Percentiles rank a stretch among this genome's conserved stretches.
Conservation (phyloP, 2,113 vertebrate species). For the Corythornis cristatus region DNA sequence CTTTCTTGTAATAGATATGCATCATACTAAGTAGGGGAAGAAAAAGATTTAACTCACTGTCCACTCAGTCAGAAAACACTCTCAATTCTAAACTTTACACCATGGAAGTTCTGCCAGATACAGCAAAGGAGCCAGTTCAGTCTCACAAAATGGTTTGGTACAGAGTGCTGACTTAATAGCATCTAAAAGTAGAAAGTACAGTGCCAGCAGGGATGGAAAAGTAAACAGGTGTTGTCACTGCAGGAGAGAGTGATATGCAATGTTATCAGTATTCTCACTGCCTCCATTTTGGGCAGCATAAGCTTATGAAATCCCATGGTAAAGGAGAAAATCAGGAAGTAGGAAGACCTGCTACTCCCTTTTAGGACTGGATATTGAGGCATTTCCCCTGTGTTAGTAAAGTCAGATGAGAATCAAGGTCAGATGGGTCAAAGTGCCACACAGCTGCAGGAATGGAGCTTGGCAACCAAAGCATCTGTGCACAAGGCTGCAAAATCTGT, state of each 20-base stretch:
- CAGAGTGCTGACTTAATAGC: conserved; percentile 38
- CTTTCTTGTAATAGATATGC: not conserved
- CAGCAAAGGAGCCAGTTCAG: conserved; percentile 30
- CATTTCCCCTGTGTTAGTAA: not conserved
- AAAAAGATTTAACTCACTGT: not conserved
- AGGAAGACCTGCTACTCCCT: not conserved
- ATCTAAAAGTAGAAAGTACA: conserved; percentile 54
- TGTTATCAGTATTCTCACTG: conserved; percentile 10
- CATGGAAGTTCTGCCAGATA: not conserved
- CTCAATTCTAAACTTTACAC: not conserved
- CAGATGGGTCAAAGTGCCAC: not conserved
- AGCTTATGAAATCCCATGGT: not conserved
- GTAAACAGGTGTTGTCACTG: conserved; percentile 27
- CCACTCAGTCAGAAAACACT: not conserved
- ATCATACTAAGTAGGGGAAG: not conserved
- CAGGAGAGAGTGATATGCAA: not conserved
- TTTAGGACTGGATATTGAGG: not conserved
- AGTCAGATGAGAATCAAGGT: conserved; percentile 1
- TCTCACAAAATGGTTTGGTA: not conserved
- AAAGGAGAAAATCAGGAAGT: conserved; percentile 13
- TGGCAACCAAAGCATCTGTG: not conserved
- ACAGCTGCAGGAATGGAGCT: not conserved
- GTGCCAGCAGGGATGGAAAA: conserved; percentile 39
- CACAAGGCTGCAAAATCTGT: not conserved
- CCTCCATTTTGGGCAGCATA: not conserved